Base-by-base conservation (phyloP, 2,797 vertebrate species). In the Chelidonichthys spinosus region DNA sequence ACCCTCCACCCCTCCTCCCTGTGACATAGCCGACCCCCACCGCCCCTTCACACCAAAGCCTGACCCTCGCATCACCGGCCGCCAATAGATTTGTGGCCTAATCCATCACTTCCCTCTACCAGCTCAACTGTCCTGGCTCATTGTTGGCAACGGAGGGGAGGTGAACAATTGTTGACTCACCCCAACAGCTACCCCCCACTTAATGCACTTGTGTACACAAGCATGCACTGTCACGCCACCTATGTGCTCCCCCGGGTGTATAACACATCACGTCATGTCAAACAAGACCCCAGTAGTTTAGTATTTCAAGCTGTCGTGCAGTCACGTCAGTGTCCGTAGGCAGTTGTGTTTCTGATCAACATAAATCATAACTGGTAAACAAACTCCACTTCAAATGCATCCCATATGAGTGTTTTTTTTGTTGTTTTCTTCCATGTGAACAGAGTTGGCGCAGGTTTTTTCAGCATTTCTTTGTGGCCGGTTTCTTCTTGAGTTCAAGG, bases 71-170 rank as follows among this genome's bases (percentile, higher is more conserved):
- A 86, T 87, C 82, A 71, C 85, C 68, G 88, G 80, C 76, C 79
- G 85, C 75, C 81, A 83, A 73, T 92, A 91, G 93, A 94, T 94
- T 95, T 95, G 63, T 91, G 62, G 74, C 91, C 78, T 91, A 89
- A 90, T 95, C 90, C 86, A 93, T 94, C 90, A 80, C 85, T 74
- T 86, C 91, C 91, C 88, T 81, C 82, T 74, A 83, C 89, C 78
- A 86, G 85, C 86, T 82, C 88, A 85, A 80, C 90, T 73, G 90
- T 86, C 90, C 88, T 73, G 85, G 72, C 78, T 87, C 83, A 89
- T 92, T 94, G 93, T 91, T 89, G 73, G 87, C 33, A 50, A 32
- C 1, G 5, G 82, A 87, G 69, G 69, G 80, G 63, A 77, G 80
- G 74, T 84, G 85, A 82, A 75, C 78, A 75, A 91, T 86, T 81